These are phyloP conservation scores for Eupeodes luniger DNA, from an alignment of 2,888 invertebrate species.

Conservation along the genomic window DNA sequence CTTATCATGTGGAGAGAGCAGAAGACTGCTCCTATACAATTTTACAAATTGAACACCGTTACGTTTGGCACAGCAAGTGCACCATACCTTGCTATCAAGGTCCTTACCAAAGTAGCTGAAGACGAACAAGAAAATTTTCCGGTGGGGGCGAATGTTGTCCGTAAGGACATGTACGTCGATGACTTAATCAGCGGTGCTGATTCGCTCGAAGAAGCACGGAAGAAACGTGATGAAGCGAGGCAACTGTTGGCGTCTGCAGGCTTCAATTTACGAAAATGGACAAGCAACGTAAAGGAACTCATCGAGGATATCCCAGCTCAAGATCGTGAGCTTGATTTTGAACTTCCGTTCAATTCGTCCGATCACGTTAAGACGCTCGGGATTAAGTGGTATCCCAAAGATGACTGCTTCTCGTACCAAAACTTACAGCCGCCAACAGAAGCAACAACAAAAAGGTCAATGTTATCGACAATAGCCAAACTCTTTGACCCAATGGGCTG, in stretches of 20 bases:
- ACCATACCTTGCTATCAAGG: conserved; percentile 56
- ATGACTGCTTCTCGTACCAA: conserved; percentile 5
- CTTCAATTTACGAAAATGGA: conserved; percentile 16
- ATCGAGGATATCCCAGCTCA: conserved; percentile 4
- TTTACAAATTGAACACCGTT: conserved; percentile 35
- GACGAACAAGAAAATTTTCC: conserved; percentile 6
- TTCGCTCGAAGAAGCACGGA: no score
- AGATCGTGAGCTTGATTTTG: neutral
- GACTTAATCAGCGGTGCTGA: no score
- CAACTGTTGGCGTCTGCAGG: no score
- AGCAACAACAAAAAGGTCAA: conserved; percentile 25
- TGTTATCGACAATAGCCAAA: conserved; percentile 56
- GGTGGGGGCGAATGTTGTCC: conserved; percentile 7
- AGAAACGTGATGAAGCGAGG: no score
- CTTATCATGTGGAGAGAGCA: no score
- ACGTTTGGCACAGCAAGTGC: conserved; percentile 57
- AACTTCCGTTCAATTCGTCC: neutral
- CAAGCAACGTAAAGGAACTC: conserved; percentile 2
- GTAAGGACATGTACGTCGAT: no score
- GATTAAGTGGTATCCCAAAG: conserved; percentile 22
- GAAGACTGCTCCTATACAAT: neutral
- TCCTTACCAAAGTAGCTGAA: conserved; percentile 42
- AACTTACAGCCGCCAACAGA: neutral
- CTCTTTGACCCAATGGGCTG: conserved; percentile 71
- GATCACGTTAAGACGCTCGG: conserved; percentile 10